phyloP scores from a whole-genome alignment of 2,888 invertebrate genomes.

The Gibbula magus region DNA sequence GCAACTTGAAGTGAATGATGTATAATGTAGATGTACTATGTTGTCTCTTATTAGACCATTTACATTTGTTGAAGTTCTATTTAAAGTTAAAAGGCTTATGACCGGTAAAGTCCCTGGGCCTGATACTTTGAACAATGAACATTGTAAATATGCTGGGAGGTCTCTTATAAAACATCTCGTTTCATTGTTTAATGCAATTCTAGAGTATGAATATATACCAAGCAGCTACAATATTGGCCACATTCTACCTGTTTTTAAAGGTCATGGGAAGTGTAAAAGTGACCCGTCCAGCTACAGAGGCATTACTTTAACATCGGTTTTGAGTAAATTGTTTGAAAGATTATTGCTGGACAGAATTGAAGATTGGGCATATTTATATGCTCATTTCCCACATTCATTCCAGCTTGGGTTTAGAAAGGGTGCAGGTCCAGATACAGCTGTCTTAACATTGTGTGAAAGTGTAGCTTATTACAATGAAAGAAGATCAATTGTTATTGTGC shows the following conservation, averaged over 20 bases:
- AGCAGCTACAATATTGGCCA: too few species aligned
- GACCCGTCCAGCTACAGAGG: neutral
- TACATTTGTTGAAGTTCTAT: too few species aligned
- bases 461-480: neutral
- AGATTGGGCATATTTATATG: neutral
- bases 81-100: too few species aligned
- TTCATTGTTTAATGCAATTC: too few species aligned
- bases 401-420: neutral
- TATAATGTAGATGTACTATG: too few species aligned
- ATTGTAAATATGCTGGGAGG: too few species aligned
- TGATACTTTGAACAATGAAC: too few species aligned
- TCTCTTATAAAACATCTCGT: too few species aligned
- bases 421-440: neutral
- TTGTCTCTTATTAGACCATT: too few species aligned
- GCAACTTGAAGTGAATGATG: too few species aligned
- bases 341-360: neutral
- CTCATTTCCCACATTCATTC: neutral
- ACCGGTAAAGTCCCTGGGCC: too few species aligned
- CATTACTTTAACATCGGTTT: neutral
- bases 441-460: neutral
- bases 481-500: neutral
- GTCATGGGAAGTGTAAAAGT: neutral
- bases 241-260: neutral
- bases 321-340: neutral
- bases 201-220: neutral